phyloP scores from a whole-genome alignment of 2,797 vertebrate species.

The Hylomyscus alleni region DNA sequence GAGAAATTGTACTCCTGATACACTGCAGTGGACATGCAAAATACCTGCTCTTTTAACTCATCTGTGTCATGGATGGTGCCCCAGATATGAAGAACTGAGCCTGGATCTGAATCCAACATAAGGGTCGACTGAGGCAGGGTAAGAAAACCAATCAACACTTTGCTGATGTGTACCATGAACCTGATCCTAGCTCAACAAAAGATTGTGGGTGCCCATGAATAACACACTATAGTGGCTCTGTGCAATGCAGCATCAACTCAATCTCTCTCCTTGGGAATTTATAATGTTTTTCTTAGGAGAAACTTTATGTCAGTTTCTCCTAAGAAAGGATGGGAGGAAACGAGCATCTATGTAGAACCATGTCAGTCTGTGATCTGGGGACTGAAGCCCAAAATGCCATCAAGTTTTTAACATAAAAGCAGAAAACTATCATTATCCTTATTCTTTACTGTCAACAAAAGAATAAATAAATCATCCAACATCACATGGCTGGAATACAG shows the following conservation, averaged over 20 bases:
- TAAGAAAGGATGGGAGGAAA: background rate
- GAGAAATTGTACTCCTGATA: background rate
- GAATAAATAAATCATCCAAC: conserved; percentile 4
- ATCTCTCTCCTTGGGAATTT: background rate
- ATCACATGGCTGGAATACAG: background rate
- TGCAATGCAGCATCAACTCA: background rate
- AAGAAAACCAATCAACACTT: background rate
- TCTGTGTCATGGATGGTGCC: background rate
- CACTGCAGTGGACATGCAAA: background rate
- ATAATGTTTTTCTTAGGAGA: background rate
- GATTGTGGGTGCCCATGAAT: background rate
- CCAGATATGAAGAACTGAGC: background rate
- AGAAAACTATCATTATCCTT: background rate
- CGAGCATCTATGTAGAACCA: background rate
- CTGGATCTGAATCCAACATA: background rate
- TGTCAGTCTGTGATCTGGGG: background rate
- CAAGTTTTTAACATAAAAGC: background rate
- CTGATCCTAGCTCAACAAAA: background rate
- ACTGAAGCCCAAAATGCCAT: background rate
- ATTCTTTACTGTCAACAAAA: conserved; percentile 39
- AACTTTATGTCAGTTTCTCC: background rate
- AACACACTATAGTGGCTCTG: background rate
- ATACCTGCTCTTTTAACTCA: background rate
- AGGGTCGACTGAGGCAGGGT: background rate
- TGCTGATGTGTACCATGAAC: background rate